These are phyloP conservation scores for Kryptolebias marmoratus DNA, from an alignment of 2,113 vertebrate genomes.

Conservation along the genomic window DNA sequence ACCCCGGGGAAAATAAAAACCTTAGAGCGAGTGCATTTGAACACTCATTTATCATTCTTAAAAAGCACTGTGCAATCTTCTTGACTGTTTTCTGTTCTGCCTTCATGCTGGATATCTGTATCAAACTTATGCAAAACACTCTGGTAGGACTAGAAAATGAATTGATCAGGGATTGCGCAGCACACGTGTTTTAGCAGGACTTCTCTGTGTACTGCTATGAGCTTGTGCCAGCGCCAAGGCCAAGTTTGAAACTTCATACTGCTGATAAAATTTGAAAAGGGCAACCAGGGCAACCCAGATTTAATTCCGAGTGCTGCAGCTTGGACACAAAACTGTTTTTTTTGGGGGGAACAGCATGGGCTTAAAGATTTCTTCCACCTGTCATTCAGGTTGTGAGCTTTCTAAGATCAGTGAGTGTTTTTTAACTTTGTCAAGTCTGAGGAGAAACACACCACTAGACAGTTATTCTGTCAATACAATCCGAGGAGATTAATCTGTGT, in stretches of 20 bases:
- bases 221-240: not conserved
- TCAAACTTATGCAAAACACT: not conserved
- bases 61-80: not conserved
- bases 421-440: slow-evolving; percentile 17
- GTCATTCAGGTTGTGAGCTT: slow-evolving; percentile 6
- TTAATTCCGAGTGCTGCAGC: slow-evolving; percentile 4
- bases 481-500: not conserved
- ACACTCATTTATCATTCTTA: slow-evolving; percentile 14
- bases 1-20: not conserved
- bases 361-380: slow-evolving; percentile 7
- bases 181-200: slow-evolving; percentile 12
- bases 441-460: slow-evolving; percentile 6
- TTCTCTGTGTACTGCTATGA: not conserved
- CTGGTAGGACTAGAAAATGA: not conserved
- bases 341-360: not conserved
- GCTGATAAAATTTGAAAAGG: slow-evolving; percentile 35
- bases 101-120: not conserved
- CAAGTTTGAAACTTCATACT: slow-evolving; percentile 24
- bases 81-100: not conserved
- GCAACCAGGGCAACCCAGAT: slow-evolving; percentile 27
- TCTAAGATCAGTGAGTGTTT: slow-evolving; percentile 14
- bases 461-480: not conserved
- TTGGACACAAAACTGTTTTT: slow-evolving; percentile 5
- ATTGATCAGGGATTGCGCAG: not conserved
- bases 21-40: slow-evolving; percentile 1